phyloP scores from a whole-genome alignment of 2,888 invertebrate genomes.

The Acanthosoma haemorrhoidale region DNA sequence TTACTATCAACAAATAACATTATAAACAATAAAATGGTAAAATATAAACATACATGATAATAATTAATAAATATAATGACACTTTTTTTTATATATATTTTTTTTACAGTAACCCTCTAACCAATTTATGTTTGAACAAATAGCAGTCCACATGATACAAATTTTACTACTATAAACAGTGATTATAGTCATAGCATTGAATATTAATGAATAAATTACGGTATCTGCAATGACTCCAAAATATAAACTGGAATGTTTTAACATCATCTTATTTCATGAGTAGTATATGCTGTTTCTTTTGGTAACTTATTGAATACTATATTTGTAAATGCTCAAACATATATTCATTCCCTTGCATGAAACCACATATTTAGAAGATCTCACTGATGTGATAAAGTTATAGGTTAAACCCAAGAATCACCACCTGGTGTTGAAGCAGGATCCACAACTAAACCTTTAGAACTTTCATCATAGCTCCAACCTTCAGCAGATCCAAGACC shows the following conservation, averaged over 20 bases:
- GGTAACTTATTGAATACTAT: conserved; percentile 5
- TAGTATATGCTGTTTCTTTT: background rate
- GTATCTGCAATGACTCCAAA: background rate
- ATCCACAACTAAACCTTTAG: conserved; percentile 39
- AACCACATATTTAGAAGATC: background rate
- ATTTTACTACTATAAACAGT: background rate
- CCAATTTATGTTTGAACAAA: background rate
- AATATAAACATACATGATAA: conserved; percentile 17
- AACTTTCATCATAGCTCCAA: conserved; percentile 43
- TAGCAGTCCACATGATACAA: background rate
- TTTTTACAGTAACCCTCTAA: conserved; percentile 3
- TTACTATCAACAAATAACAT: conserved; percentile 4
- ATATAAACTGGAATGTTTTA: background rate
- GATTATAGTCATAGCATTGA: background rate
- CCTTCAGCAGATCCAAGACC: conserved; percentile 44
- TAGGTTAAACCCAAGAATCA: conserved; percentile 51
- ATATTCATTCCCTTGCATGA: background rate
- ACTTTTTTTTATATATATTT: conserved; percentile 4
- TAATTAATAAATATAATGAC: conserved; percentile 16
- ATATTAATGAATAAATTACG: background rate
- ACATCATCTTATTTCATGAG: background rate
- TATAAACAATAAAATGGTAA: conserved; percentile 6
- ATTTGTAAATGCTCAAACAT: conserved; percentile 5
- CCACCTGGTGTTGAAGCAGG: conserved; percentile 45
- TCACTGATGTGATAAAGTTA: background rate